Percentiles rank a stretch among this genome's conserved stretches.
Conservation (phyloP, 2,113 vertebrate genomes). For the Urocynchramus pylzowi region DNA sequence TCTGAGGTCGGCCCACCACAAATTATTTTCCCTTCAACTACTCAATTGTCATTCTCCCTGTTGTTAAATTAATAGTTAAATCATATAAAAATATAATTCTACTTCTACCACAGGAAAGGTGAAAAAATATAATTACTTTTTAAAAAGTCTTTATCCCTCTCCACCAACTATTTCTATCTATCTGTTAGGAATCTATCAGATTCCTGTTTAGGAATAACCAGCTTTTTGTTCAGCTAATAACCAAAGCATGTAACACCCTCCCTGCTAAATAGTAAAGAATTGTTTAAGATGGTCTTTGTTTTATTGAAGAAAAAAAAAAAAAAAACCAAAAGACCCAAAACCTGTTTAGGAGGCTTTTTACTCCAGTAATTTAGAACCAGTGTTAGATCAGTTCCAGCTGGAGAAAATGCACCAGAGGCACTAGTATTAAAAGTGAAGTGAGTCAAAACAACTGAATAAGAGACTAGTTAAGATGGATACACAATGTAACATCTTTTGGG, state of each 20-base stretch:
- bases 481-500: fast-evolving
- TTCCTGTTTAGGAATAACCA: not conserved
- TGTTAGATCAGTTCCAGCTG: not conserved
- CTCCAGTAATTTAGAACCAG: not conserved
- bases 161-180: not conserved
- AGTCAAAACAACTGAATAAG: not conserved
- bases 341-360: not conserved
- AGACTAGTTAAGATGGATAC: not conserved
- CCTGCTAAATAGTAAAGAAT: not conserved
- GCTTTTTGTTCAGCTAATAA: not conserved
- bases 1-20: not conserved
- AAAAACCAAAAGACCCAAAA: no score
- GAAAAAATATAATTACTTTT: not conserved
- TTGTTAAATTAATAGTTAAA: not conserved
- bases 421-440: not conserved
- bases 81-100: not conserved
- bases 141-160: not conserved
- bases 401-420: not conserved
- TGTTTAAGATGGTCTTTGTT: not conserved
- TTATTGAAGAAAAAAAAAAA: not conserved
- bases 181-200: no score
- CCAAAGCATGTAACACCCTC: not conserved
- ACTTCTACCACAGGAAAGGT: not conserved
- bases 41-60: not conserved
- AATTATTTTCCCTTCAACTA: not conserved